Conservation (phyloP, 2,888 invertebrate species). For the Taphrorychus bicolor region DNA sequence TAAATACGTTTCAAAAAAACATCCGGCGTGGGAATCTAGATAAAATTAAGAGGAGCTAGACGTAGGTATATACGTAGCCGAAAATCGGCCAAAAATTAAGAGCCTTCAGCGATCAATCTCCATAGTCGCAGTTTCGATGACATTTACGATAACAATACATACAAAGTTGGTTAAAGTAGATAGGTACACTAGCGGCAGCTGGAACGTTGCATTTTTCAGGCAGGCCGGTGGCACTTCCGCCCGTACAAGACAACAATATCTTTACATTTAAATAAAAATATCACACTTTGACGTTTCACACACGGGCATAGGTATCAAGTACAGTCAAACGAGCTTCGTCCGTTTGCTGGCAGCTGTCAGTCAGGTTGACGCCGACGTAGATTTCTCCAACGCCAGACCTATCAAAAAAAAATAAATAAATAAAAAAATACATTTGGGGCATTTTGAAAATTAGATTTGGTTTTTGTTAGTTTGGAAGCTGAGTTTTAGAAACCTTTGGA, state of each 20-base stretch:
- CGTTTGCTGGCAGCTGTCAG: slow-evolving; percentile 21
- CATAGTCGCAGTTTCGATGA: not conserved
- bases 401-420: slow-evolving; percentile 10
- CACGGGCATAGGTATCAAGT: not conserved
- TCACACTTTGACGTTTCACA: slow-evolving; percentile 24
- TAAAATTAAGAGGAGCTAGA: no score
- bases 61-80: no score
- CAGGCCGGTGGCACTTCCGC: not conserved
- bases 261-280: slow-evolving; percentile 11
- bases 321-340: slow-evolving; percentile 24
- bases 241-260: not conserved
- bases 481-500: no score
- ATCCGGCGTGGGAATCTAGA: no score
- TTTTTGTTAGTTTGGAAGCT: no score
- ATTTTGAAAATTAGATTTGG: no score
- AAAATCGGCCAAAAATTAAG: no score
- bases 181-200: slow-evolving; percentile 7
- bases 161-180: no score
- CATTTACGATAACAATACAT: slow-evolving; percentile 3
- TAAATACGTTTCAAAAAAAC: not conserved
- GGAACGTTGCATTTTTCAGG: not conserved
- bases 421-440: no score
- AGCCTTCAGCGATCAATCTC: not conserved
- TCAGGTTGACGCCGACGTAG: slow-evolving; percentile 33
- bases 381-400: slow-evolving; percentile 33